These are phyloP conservation scores for Drosophila virilis DNA, from an alignment of 1,140 invertebrate genomes.

Conservation along the genomic window DNA sequence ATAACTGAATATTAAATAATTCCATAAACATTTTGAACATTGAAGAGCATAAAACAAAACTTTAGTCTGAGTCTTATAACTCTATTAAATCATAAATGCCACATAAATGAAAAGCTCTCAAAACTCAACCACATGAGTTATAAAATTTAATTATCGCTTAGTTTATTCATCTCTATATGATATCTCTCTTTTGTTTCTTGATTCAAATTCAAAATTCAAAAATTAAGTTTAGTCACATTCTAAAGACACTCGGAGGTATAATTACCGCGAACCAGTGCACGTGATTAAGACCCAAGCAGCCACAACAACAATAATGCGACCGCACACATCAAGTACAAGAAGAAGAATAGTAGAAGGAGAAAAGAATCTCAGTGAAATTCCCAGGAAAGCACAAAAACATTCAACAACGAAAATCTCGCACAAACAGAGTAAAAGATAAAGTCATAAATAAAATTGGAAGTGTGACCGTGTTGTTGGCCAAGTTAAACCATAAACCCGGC, in stretches of 20 bases:
- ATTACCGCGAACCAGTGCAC: constrained; percentile 70
- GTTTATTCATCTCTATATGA: neutral
- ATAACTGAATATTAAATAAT: no score
- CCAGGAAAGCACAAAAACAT: constrained; percentile 73
- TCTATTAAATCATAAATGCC: neutral
- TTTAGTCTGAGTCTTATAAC: no score
- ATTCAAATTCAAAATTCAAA: constrained; percentile 22
- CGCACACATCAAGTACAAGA: constrained; percentile 45
- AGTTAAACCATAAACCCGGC: constrained; percentile 6
- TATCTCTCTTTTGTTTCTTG: constrained; percentile 13
- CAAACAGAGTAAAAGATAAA: constrained; percentile 77
- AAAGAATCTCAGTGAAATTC: constrained; percentile 76
- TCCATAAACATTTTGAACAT: no score
- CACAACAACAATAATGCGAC: constrained; percentile 23
- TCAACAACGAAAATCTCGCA: constrained; percentile 74
- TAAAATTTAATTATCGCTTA: constrained; percentile 1
- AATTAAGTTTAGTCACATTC: constrained; percentile 80
- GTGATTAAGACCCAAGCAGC: constrained; percentile 70
- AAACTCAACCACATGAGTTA: constrained; percentile 4
- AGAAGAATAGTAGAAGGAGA: constrained; percentile 5
- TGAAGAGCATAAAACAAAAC: no score
- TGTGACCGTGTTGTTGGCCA: constrained; percentile 49
- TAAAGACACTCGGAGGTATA: constrained; percentile 71
- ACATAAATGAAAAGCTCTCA: constrained; percentile 10
- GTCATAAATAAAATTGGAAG: constrained; percentile 80